Evolutionary conservation across 2,888 invertebrate genomes (phyloP).

Genomic region (Leptura quadrifasciata): DNA sequence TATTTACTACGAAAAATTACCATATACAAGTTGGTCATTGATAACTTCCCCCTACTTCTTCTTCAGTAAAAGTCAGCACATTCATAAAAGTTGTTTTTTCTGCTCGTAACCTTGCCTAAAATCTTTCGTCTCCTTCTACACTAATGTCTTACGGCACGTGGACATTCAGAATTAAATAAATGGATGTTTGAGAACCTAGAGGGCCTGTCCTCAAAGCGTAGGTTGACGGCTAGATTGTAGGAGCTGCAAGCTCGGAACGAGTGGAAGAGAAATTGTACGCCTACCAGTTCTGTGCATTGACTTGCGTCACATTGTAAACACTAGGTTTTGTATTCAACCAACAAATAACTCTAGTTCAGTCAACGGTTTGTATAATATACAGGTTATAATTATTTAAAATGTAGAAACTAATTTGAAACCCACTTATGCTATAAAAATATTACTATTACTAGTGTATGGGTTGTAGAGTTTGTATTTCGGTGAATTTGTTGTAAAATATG

Average conservation of each 20-base stretch:
- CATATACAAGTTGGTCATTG: slow-evolving; percentile 42
- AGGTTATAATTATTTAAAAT: slow-evolving; percentile 1
- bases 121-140: slow-evolving; percentile 11
- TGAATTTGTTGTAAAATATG: not conserved
- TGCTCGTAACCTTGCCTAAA: slow-evolving; percentile 29
- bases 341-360: slow-evolving; percentile 31
- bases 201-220: slow-evolving; percentile 40
- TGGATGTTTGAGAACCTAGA: slow-evolving; percentile 29
- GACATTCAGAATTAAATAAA: slow-evolving; percentile 31
- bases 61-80: slow-evolving; percentile 23
- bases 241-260: slow-evolving; percentile 48
- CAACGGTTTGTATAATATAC: slow-evolving; percentile 8
- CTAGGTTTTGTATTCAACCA: slow-evolving; percentile 27
- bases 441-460: slow-evolving; percentile 8
- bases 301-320: slow-evolving; percentile 49
- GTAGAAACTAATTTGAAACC: not conserved
- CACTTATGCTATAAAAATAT: slow-evolving; percentile 5
- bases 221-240: slow-evolving; percentile 46
- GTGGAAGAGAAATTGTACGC: slow-evolving; percentile 52
- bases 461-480: slow-evolving; percentile 1
- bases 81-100: slow-evolving; percentile 37
- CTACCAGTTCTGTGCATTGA: slow-evolving; percentile 44
- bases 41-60: slow-evolving; percentile 32
- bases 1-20: slow-evolving; percentile 41
- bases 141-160: slow-evolving; percentile 31